Evolutionary conservation across 2,113 vertebrate genomes (phyloP), one percentile per base, ranked within the genome.

Genomic region (Chrysemys picta): DNA sequence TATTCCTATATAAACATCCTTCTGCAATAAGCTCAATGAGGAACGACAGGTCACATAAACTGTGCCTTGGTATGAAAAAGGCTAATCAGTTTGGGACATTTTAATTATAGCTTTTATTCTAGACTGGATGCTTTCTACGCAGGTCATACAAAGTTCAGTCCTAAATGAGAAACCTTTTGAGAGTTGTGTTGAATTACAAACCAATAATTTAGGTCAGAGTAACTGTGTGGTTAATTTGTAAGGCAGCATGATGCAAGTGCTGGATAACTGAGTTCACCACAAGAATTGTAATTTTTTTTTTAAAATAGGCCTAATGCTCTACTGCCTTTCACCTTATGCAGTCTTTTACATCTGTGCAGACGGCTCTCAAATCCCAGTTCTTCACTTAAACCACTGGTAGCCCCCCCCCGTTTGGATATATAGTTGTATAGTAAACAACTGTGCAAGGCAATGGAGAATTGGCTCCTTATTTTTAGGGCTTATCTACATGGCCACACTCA

Each of bases 131-230:
- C 92, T 95, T 95, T 89, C 69, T 78, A 7, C 50, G 1, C 85
- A 96, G 92, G 83, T 94, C 94, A 93, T 93, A 93, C 94, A 76
- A 96, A 96, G 94, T 97, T 98, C 92, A 96, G 0, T 80, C 72
- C 79, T 89, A 91, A 95, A 96, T 84, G 52, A 95, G 94, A 93
- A 95, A 91, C 65, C 90, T 96, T 91, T 88, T 56, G 89, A 95
- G 87, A 78, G 13, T 89, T 91, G 8, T 84, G 59, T 90, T 89
- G 91, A 90, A 52, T 93, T 96, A 86, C 96, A 97, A 95, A 91
- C 91, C 62, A 93, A 83, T 94, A 94, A 95, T 94, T 95, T 96
- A 91, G 91, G 80, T 97, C 88, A 94, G 88, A 75, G 50, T 91
- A 92, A 89, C 42, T 85, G 76, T 85, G 75, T 87, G 91, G 52